Conservation (phyloP, 2,113 vertebrate species). For the Empidonax alnorum region DNA sequence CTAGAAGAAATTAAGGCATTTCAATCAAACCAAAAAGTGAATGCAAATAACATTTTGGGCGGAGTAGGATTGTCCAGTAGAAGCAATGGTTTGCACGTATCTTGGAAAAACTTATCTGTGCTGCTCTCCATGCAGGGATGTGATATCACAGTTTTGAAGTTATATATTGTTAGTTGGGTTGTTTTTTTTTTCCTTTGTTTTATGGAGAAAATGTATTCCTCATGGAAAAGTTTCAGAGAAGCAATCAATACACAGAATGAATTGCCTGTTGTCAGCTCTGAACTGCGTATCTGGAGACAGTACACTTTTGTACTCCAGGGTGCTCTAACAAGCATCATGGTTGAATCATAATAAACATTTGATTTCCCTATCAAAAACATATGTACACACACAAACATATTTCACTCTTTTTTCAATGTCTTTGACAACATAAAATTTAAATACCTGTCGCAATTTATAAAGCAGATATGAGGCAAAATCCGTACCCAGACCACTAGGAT, state of each 20-base stretch:
- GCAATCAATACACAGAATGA: constrained; percentile 1
- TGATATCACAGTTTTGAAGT: background rate
- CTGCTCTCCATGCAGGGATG: background rate
- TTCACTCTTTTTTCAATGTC: background rate
- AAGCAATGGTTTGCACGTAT: background rate
- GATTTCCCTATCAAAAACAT: background rate
- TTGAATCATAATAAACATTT: constrained; percentile 10
- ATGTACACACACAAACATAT: background rate
- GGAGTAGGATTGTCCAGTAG: background rate
- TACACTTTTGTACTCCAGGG: background rate
- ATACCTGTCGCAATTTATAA: background rate
- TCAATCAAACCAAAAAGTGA: background rate
- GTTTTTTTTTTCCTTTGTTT: background rate
- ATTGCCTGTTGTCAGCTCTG: background rate
- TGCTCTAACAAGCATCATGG: background rate
- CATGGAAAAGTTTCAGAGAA: background rate
- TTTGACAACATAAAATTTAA: background rate
- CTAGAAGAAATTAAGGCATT: background rate
- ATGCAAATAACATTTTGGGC: background rate
- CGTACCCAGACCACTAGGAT: background rate
- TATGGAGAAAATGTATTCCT: background rate
- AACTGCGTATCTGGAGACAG: background rate
- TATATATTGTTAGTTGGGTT: background rate
- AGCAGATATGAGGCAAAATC: background rate
- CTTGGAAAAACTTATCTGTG: background rate